Conservation (phyloP, 1,140 invertebrate species). For the Caerostris darwini region DNA sequence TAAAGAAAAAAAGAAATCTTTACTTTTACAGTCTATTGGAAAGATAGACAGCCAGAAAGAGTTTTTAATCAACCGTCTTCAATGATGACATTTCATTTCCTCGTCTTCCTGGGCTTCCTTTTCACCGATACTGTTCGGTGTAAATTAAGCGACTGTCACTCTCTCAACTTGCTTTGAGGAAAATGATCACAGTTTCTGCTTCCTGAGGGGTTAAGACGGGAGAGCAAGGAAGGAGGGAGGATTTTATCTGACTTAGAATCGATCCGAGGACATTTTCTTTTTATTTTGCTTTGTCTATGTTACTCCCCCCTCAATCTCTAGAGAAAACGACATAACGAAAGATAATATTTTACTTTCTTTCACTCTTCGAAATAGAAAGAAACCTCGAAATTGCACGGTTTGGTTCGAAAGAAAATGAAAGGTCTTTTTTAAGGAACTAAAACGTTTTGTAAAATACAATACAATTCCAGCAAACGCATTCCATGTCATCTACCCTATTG, state of each 20-base stretch:
- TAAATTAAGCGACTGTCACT: slow-evolving; percentile 22
- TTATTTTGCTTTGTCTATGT: neutral
- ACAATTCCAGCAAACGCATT: slow-evolving; percentile 5
- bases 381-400: neutral
- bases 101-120: neutral
- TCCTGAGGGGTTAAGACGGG: neutral
- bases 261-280: neutral
- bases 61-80: slow-evolving; percentile 23
- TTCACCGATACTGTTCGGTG: slow-evolving; percentile 5
- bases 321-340: slow-evolving; percentile 31
- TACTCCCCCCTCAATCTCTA: neutral
- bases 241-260: slow-evolving; percentile 33
- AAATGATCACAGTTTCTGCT: slow-evolving; percentile 22
- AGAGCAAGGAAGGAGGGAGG: neutral
- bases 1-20: neutral
- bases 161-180: slow-evolving; percentile 24
- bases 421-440: slow-evolving; percentile 36
- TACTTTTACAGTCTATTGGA: neutral
- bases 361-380: neutral
- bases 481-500: neutral
- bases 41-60: neutral
- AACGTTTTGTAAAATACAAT: slow-evolving; percentile 29
- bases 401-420: slow-evolving; percentile 14
- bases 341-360: slow-evolving; percentile 29
- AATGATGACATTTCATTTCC: slow-evolving; percentile 35